Evolutionary conservation across 2,113 vertebrate genomes (phyloP), one percentile per base, ranked within the genome.

Genomic region (Phycodurus eques): DNA sequence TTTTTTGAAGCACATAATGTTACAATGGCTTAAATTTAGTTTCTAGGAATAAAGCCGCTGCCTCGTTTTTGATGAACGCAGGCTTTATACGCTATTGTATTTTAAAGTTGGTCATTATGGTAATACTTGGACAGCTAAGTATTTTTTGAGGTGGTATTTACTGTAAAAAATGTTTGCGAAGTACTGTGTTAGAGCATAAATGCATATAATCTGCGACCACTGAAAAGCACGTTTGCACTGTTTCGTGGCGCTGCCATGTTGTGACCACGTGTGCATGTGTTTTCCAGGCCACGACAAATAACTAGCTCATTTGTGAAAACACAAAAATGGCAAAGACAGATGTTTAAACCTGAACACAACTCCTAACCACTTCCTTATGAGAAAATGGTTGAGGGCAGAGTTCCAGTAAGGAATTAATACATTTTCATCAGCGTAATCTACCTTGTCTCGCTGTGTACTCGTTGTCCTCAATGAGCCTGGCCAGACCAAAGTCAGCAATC

Each of bases 361-460:
- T 82, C 68, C 83, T 77, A 8, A 5, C 27, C 62, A 71, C 33
- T 43, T n/a, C 39, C 31, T 71, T 77, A 79, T 76, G 13, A 71
- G 22, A 43, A 60, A 22, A 67, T 46, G 62, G 63, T 73, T 47
- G 27, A 14, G 42, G 14, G 62, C 22, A 59, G 10, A 22, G n/a
- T 61, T 61, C 12, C 59, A 8, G 35, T 19, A 1, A 20, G 17
- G 20, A 27, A 14, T 20, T 31, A 51, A 51, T 51, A 8, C 44
- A 35, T 51, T 51, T 51, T 19, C 44, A 53, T 35, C 13, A 53
- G 49, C 47, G 31, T 35, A 53, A 39, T 22, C 20, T 47, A 71
- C 98, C 98, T 96, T 99, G 98, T 88, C 97, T 95, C 53, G 98
- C 98, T 4, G 98, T 99, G 87, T 99, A 99, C 77, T 99, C 97